phyloP scores from a whole-genome alignment of 92 coral and sea anemone genomes.

The Parazoanthus atlanticus region DNA sequence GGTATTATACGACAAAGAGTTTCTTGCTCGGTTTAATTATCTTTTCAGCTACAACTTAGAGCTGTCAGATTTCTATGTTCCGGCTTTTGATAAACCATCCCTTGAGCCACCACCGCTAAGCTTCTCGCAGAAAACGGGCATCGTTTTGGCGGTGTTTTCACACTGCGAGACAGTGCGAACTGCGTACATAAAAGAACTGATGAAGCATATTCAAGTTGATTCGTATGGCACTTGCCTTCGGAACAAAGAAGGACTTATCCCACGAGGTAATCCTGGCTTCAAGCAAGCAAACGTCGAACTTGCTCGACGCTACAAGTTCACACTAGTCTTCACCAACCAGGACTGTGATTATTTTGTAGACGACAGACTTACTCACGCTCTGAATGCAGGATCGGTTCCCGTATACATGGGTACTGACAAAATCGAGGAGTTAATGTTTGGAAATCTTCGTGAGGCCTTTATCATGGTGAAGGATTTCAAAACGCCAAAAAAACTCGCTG shows the following conservation, averaged over 20 bases:
- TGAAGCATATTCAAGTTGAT: conserved; percentile 65
- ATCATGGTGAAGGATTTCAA: conserved; percentile 62
- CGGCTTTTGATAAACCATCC: conserved; percentile 42
- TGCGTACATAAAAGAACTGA: conserved; percentile 63
- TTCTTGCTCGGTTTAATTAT: conserved; percentile 46
- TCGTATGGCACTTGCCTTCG: conserved; percentile 69
- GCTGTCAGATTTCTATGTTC: conserved; percentile 55
- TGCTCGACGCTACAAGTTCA: conserved; percentile 53
- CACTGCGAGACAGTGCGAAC: conserved; percentile 75
- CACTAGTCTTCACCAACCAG: conserved; percentile 60
- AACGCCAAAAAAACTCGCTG: conserved; percentile 62
- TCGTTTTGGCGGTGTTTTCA: conserved; percentile 68
- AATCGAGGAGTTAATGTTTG: conserved; percentile 62
- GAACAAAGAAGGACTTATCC: conserved; percentile 53
- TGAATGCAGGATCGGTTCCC: conserved; percentile 66
- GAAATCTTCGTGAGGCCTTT: conserved; percentile 49
- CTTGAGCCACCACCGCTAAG: conserved; percentile 55
- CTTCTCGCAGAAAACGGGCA: conserved; percentile 58
- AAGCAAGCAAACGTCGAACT: conserved; percentile 36
- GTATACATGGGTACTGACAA: conserved; percentile 71
- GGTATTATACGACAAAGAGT: conserved; percentile 12
- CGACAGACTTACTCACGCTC: conserved; percentile 62
- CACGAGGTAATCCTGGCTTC: conserved; percentile 19
- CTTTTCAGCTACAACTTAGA: conserved; percentile 61
- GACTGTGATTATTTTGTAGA: conserved; percentile 77